phyloP scores from a whole-genome alignment of 2,113 vertebrate species.

The Xerus inauris region DNA sequence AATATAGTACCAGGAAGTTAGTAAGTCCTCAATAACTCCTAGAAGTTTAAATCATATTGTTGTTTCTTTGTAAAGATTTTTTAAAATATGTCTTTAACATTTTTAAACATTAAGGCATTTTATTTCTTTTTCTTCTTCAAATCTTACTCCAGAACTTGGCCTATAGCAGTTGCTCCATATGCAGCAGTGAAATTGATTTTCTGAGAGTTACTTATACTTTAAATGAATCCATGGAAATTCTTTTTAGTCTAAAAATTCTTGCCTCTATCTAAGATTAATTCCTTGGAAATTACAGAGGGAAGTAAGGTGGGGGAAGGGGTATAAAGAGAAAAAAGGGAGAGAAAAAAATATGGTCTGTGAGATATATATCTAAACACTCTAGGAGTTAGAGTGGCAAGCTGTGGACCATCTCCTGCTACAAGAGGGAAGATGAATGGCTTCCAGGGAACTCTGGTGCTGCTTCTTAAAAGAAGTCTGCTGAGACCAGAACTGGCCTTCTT shows the following conservation, averaged over 20 bases:
- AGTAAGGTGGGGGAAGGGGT: not conserved
- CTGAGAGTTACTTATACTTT: slow-evolving; percentile 43
- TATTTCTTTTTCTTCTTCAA: not conserved
- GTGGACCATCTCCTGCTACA: not conserved
- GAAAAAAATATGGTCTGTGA: not conserved
- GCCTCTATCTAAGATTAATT: slow-evolving; percentile 65
- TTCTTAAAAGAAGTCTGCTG: slow-evolving; percentile 55
- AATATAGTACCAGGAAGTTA: not conserved
- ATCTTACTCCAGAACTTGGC: not conserved
- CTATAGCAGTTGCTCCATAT: not conserved
- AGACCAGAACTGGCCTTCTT: slow-evolving; percentile 23
- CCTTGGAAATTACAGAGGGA: slow-evolving; percentile 43
- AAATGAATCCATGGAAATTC: slow-evolving; percentile 44
- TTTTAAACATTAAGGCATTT: not conserved
- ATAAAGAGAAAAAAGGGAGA: not conserved
- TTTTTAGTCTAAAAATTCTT: slow-evolving; percentile 32
- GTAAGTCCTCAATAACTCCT: not conserved
- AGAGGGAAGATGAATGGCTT: slow-evolving; percentile 55
- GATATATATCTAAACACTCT: slow-evolving; percentile 58
- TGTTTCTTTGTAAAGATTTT: not conserved
- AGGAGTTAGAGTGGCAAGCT: slow-evolving; percentile 18
- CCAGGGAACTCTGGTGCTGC: not conserved
- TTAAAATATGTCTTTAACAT: not conserved
- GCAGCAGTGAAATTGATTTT: slow-evolving; percentile 28
- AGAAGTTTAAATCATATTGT: not conserved